Evolutionary conservation across 2,113 vertebrate species (phyloP).

Genomic region (Crotalus helleri): DNA sequence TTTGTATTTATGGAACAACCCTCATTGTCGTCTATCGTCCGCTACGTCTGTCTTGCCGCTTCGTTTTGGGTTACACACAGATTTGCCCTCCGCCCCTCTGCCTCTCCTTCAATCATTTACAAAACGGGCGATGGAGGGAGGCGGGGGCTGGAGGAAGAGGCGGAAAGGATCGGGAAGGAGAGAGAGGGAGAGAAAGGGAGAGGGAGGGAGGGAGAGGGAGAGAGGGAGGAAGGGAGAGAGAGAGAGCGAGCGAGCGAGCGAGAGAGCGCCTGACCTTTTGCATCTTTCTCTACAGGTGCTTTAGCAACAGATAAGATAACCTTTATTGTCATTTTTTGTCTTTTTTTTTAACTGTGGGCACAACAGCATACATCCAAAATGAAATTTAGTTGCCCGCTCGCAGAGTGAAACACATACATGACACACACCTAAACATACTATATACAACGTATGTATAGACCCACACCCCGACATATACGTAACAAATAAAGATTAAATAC

Average conservation of each 20-base stretch:
- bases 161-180: background rate
- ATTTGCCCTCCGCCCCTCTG: background rate
- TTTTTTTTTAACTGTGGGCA: no score
- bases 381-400: no score
- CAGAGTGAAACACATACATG: no score
- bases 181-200: no score
- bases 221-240: no score
- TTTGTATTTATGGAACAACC: constrained; percentile 52
- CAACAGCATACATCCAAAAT: no score
- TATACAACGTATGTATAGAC: no score
- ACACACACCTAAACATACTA: no score
- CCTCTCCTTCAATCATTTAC: background rate
- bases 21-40: background rate
- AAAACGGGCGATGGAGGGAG: background rate
- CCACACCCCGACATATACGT: no score
- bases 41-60: background rate
- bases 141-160: background rate
- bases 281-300: background rate
- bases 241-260: no score
- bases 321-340: no score
- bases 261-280: background rate
- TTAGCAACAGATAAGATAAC: background rate
- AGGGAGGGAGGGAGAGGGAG: background rate
- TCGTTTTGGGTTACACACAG: background rate
- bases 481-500: no score